Percentiles rank a stretch among this genome's conserved stretches.
These are phyloP conservation scores for Coryphaenoides rupestris DNA, from an alignment of 2,113 vertebrate species.

Conservation along the genomic window DNA sequence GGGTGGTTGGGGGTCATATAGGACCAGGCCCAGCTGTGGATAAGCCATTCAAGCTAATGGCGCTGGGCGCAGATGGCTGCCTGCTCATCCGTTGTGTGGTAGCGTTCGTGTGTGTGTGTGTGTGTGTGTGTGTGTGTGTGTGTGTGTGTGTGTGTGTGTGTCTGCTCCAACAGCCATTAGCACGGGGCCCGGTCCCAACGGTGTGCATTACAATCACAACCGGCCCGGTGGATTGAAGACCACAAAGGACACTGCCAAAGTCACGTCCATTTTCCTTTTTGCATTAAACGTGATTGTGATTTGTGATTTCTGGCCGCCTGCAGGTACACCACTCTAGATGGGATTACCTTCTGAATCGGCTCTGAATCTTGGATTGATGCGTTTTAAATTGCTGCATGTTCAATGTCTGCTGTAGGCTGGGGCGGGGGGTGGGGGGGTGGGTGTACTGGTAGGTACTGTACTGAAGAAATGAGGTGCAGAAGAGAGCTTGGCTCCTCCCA, in stretches of 20 bases:
- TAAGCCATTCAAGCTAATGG: constrained; percentile 49
- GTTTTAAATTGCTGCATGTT: background rate
- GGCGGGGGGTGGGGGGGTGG: no score
- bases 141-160: constrained; percentile 1
- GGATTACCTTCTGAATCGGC: background rate
- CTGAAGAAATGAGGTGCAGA: background rate
- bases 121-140: constrained; percentile 1
- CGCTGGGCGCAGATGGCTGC: constrained; percentile 53
- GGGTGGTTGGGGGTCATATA: background rate
- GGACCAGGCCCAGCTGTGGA: constrained; percentile 56
- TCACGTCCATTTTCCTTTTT: constrained; percentile 26
- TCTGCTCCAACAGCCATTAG: constrained; percentile 17
- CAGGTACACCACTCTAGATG: background rate
- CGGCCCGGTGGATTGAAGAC: constrained; percentile 42
- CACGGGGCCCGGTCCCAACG: constrained; percentile 9
- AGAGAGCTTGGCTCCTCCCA: background rate
- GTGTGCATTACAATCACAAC: constrained; percentile 50
- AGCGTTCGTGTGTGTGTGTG: no score
- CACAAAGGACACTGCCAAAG: constrained; percentile 9
- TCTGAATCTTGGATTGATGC: background rate
- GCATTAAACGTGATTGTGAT: constrained; percentile 32
- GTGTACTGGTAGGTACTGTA: constrained; percentile 1
- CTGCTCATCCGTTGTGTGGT: constrained; percentile 12
- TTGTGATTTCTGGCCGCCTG: constrained; percentile 24
- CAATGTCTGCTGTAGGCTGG: constrained; percentile 4